A percentile compares a stretch with the other conserved stretches of the same genome.
These are phyloP conservation scores for Drosophila bifasciata DNA, from an alignment of 1,140 invertebrate genomes.

Conservation along the genomic window DNA sequence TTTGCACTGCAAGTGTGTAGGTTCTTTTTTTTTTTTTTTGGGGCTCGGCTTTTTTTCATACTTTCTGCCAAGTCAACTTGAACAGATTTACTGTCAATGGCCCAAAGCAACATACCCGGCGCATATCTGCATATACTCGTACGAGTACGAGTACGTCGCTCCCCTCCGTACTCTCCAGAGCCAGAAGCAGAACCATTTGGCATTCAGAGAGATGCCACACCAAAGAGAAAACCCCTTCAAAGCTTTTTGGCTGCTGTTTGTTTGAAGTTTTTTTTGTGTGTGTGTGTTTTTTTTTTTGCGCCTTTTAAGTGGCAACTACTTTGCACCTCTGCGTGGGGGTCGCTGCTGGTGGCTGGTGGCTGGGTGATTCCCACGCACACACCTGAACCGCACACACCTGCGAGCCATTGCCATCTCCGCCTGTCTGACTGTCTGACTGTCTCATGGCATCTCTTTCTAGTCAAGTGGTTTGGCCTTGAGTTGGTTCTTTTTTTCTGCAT, in stretches of 20 bases:
- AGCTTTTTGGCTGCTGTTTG: constrained; percentile 61
- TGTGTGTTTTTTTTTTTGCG: constrained; percentile 17
- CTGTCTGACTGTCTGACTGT: constrained; percentile 45
- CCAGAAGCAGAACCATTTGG: not conserved
- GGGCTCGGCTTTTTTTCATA: constrained; percentile 16
- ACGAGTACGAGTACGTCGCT: not conserved
- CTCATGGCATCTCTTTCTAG: constrained; percentile 40
- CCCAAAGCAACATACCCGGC: constrained; percentile 31
- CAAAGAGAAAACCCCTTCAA: constrained; percentile 32
- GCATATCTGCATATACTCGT: constrained; percentile 8
- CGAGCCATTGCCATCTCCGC: constrained; percentile 1
- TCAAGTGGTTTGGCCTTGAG: constrained; percentile 53
- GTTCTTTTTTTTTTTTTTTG: too few species aligned
- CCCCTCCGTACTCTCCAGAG: not conserved
- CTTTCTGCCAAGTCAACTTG: constrained; percentile 38
- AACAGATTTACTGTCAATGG: constrained; percentile 54
- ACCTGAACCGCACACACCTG: constrained; percentile 8
- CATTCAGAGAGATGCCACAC: constrained; percentile 1
- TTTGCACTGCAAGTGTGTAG: not conserved
- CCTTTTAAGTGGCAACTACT: constrained; percentile 60
- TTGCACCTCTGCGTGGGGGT: constrained; percentile 33
- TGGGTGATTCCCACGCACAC: constrained; percentile 53
- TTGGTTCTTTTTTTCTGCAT: constrained; percentile 6
- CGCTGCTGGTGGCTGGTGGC: too few species aligned
- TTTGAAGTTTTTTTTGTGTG: constrained; percentile 53